Evolutionary conservation across 1,140 invertebrate species (phyloP).

Genomic region (Condylostylus longicornis): DNA sequence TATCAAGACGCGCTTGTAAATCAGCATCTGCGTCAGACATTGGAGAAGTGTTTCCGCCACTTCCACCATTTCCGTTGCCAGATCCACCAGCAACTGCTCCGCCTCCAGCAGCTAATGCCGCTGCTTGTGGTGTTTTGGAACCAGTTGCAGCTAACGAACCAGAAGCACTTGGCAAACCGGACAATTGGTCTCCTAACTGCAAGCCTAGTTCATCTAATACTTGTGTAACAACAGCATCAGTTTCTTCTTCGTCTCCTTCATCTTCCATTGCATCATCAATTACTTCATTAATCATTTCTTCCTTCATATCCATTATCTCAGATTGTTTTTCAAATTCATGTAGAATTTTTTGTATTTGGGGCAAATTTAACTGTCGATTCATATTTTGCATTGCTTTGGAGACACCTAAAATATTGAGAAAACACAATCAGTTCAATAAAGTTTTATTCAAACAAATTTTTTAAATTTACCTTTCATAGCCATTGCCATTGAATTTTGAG

Average conservation of each 20-base stretch:
- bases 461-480: conserved; percentile 76
- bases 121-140: conserved; percentile 30
- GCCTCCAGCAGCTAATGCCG: conserved; percentile 36
- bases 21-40: conserved; percentile 83
- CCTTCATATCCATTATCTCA: conserved; percentile 99
- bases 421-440: too few species aligned
- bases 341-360: conserved; percentile 97
- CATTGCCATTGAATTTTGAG: conserved; percentile 98
- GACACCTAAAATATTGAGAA: conserved; percentile 58
- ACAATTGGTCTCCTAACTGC: conserved; percentile 78
- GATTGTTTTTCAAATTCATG: conserved; percentile 99
- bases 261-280: conserved; percentile 99
- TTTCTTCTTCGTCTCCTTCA: conserved; percentile 96
- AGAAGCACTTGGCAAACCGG: conserved; percentile 54
- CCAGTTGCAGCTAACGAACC: conserved; percentile 27
- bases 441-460: too few species aligned
- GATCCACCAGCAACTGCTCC: conserved; percentile 39
- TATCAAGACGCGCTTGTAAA: conserved; percentile 85
- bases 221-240: conserved; percentile 80
- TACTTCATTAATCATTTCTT: conserved; percentile 99
- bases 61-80: conserved; percentile 36
- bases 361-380: conserved; percentile 95
- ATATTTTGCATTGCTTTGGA: conserved; percentile 97
- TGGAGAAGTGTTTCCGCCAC: conserved; percentile 37
- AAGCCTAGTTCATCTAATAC: conserved; percentile 94